Percentiles rank a stretch among this genome's conserved stretches.
Evolutionary conservation across 2,888 invertebrate species (phyloP).

Genomic region (Nomada ruficornis): DNA sequence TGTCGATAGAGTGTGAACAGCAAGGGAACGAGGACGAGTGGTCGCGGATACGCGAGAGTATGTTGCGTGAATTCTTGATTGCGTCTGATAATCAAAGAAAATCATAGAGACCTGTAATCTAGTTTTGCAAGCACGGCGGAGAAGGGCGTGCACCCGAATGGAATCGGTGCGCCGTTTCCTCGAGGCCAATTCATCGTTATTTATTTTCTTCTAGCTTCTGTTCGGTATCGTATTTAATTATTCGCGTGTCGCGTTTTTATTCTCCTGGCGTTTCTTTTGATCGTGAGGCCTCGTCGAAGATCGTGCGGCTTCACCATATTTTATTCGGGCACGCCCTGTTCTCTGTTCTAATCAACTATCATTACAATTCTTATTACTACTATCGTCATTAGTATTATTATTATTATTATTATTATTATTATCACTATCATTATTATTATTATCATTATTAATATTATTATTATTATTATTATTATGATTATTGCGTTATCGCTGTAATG

Average conservation of each 20-base stretch:
- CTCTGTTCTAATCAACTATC: constrained; percentile 62
- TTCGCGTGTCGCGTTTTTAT: constrained; percentile 27
- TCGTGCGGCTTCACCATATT: constrained; percentile 18
- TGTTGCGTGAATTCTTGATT: constrained; percentile 41
- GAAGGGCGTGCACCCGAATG: constrained; percentile 48
- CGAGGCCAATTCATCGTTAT: constrained; percentile 61
- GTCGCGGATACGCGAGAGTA: neutral
- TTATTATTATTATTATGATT: constrained; percentile 50
- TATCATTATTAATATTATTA: constrained; percentile 25
- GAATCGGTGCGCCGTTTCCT: constrained; percentile 20
- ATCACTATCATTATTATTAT: constrained; percentile 45
- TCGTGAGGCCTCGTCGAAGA: constrained; percentile 37
- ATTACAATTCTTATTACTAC: constrained; percentile 54
- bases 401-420: constrained; percentile 44
- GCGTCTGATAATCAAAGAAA: constrained; percentile 63
- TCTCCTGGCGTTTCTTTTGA: constrained; percentile 22
- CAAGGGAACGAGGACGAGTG: constrained; percentile 16
- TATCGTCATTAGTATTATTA: constrained; percentile 24
- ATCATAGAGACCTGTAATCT: constrained; percentile 60
- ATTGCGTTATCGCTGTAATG: constrained; percentile 53
- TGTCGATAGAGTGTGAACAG: neutral
- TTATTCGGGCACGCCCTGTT: constrained; percentile 48
- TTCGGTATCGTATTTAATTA: constrained; percentile 52
- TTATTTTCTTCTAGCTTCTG: constrained; percentile 55
- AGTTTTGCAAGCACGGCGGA: constrained; percentile 67